These are phyloP conservation scores for Asarcornis scutulata DNA, from an alignment of 2,113 vertebrate species.

Conservation along the genomic window DNA sequence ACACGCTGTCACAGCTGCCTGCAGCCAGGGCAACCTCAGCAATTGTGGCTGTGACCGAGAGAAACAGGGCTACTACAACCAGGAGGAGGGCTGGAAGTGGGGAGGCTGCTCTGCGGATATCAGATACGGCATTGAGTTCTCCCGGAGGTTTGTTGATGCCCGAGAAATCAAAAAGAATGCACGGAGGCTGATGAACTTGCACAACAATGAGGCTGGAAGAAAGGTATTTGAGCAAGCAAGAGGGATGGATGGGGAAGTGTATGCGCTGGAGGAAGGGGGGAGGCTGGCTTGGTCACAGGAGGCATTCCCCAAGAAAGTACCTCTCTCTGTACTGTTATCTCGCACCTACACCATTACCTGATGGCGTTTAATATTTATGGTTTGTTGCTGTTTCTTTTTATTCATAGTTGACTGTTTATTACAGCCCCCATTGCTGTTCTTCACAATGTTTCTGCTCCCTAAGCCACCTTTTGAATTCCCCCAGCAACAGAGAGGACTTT, in stretches of 20 bases:
- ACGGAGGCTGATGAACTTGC: conserved; percentile 96
- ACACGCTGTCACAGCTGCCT: conserved; percentile 93
- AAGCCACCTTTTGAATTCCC: not conserved
- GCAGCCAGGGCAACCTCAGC: conserved; percentile 97
- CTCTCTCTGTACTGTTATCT: not conserved
- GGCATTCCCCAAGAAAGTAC: not conserved
- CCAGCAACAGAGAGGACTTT: not conserved
- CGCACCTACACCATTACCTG: not conserved
- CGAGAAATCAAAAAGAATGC: conserved; percentile 97
- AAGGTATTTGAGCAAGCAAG: conserved; percentile 84
- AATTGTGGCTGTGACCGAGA: conserved; percentile 97
- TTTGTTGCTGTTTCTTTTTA: not conserved
- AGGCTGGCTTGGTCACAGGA: conserved; percentile 13
- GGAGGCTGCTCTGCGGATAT: conserved; percentile 97
- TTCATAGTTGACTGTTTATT: not conserved
- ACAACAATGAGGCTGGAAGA: conserved; percentile 98
- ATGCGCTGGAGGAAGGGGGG: not conserved
- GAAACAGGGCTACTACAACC: conserved; percentile 97
- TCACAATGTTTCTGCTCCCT: not conserved
- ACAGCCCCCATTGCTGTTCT: not conserved
- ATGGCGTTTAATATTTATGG: not conserved
- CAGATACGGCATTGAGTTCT: conserved; percentile 97
- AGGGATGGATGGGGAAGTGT: conserved; percentile 48
- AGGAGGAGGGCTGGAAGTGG: conserved; percentile 99
- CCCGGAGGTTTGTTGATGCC: conserved; percentile 94